Conservation (phyloP, 2,888 invertebrate genomes). For the Achlya flavicornis region DNA sequence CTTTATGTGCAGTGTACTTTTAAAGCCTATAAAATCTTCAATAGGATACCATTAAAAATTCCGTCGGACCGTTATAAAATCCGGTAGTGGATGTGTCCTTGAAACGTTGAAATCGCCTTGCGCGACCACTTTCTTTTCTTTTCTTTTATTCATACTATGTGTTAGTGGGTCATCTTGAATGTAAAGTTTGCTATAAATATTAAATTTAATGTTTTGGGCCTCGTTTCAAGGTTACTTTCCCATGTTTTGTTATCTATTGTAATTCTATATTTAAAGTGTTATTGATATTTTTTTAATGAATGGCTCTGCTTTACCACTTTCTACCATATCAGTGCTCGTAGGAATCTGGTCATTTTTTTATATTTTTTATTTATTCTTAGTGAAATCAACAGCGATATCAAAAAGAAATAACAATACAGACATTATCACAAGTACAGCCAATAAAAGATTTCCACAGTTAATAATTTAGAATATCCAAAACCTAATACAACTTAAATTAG, state of each 20-base stretch:
- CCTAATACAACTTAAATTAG: too few relatives aligned
- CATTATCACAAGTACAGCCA: too few relatives aligned
- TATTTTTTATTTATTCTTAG: too few relatives aligned
- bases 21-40: not conserved
- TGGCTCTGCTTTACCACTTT: too few relatives aligned
- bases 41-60: not conserved
- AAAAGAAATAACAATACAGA: too few relatives aligned
- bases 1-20: too few relatives aligned
- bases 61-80: not conserved
- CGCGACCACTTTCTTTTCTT: constrained; percentile 24
- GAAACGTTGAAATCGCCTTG: constrained; percentile 21
- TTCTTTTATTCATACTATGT: constrained; percentile 14
- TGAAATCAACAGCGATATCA: too few relatives aligned
- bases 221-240: not conserved
- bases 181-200: constrained; percentile 8
- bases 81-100: constrained; percentile 18
- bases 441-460: too few relatives aligned
- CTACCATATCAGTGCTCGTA: too few relatives aligned
- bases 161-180: constrained; percentile 23
- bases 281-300: too few relatives aligned
- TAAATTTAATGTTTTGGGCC: not conserved
- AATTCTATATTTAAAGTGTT: not conserved
- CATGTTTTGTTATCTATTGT: not conserved
- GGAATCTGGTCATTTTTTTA: too few relatives aligned
- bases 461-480: too few relatives aligned